Conservation (phyloP, 2,797 vertebrate genomes). For the Geotrypetes seraphini region DNA sequence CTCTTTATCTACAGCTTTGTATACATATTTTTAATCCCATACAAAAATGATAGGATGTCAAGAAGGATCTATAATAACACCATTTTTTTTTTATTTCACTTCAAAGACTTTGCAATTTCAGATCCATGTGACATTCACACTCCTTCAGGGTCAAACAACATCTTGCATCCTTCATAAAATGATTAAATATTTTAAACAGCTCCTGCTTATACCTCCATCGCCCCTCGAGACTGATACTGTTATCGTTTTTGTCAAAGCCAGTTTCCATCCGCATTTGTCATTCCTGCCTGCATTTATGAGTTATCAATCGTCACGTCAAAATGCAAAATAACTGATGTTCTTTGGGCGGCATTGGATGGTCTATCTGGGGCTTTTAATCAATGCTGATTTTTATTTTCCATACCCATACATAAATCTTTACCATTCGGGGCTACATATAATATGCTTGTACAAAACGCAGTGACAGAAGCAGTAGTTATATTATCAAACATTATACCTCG, state of each 20-base stretch:
- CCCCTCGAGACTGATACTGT: conserved; percentile 94
- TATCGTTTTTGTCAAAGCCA: conserved; percentile 99
- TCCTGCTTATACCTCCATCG: conserved; percentile 87
- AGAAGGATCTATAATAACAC: conserved; percentile 74
- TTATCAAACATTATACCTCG: conserved; percentile 93
- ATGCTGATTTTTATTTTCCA: conserved; percentile 90
- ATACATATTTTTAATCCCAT: conserved; percentile 78
- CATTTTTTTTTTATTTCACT: conserved; percentile 82
- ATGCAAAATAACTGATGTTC: conserved; percentile 99
- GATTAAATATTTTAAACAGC: conserved; percentile 99
- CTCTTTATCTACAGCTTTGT: conserved; percentile 66
- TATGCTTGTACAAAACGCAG: conserved; percentile 77
- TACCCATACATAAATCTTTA: conserved; percentile 85
- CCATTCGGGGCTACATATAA: conserved; percentile 83
- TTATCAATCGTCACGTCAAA: conserved; percentile 99
- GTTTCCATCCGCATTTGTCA: conserved; percentile 98
- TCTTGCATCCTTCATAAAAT: conserved; percentile 96
- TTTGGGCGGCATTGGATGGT: conserved; percentile 94
- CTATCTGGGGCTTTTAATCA: conserved; percentile 98
- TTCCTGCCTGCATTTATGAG: conserved; percentile 92
- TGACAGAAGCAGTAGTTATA: conserved; percentile 92
- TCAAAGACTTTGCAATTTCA: conserved; percentile 94
- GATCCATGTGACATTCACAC: conserved; percentile 96
- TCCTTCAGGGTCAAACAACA: conserved; percentile 99
- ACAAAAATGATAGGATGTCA: conserved; percentile 76